Percentiles rank a stretch among this genome's conserved stretches.
phyloP scores from a whole-genome alignment of 2,113 vertebrate genomes.

The Scytalopus superciliaris region DNA sequence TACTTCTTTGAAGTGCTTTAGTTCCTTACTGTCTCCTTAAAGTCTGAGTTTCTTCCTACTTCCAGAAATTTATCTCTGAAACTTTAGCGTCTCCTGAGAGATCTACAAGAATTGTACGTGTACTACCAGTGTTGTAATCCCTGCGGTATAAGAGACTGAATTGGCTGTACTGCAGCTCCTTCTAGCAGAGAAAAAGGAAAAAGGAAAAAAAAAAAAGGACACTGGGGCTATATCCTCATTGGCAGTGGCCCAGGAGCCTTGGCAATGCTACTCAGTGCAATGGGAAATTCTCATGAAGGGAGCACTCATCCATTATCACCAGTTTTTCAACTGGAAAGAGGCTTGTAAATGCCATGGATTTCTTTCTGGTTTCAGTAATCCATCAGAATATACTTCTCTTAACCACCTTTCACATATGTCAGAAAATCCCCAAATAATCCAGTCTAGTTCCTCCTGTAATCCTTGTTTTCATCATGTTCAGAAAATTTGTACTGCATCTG shows the following conservation, averaged over 20 bases:
- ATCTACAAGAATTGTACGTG: constrained; percentile 29
- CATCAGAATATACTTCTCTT: background rate
- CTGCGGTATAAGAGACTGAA: background rate
- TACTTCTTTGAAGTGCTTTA: background rate
- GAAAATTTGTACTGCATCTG: background rate
- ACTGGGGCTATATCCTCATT: background rate
- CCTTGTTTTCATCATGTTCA: background rate
- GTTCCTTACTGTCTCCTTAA: constrained; percentile 24
- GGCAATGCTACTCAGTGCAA: constrained; percentile 12
- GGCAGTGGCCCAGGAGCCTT: constrained; percentile 27
- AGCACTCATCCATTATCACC: background rate
- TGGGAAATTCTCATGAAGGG: constrained; percentile 26
- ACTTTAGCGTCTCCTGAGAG: constrained; percentile 35
- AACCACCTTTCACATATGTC: background rate
- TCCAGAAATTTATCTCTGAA: constrained; percentile 40
- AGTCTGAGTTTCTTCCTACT: constrained; percentile 10
- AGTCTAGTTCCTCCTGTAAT: background rate
- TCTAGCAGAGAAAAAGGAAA: background rate
- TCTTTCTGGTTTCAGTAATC: background rate
- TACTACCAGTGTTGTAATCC: constrained; percentile 8
- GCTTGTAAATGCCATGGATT: background rate
- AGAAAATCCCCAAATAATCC: constrained; percentile 6
- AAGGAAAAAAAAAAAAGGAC: background rate
- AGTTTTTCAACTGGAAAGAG: constrained; percentile 18
- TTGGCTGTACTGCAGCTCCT: constrained; percentile 36